Evolutionary conservation across 1,140 invertebrate genomes (phyloP), one percentile per base, ranked within the genome.

Genomic region (fruit fly (Drosophila melanogaster)): DNA sequence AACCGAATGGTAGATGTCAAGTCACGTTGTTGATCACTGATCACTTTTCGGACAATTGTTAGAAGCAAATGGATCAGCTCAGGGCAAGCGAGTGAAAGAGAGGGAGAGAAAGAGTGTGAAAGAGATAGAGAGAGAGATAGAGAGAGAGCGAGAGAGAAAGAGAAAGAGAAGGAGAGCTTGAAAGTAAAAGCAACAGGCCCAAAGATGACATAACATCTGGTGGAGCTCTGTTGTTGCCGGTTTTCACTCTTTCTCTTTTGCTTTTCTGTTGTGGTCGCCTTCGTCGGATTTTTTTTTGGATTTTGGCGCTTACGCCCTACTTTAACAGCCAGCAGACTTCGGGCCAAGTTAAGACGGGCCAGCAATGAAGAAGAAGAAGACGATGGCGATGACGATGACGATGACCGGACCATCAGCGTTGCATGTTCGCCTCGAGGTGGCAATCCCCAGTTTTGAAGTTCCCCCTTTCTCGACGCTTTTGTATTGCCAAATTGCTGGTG

Each of bases 241-340:
- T 47, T 44, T 57, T 30, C n/a, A 26, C 60, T 33, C 33, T 55
- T 38, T 41, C 15, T 44, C 50, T 47, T 78, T 49, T 22, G 47
- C 46, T 22, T 56, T 47, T 60, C 12, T 58, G 41, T 70, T 57
- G 49, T 70, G 65, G 30, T 67, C 66, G 22, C 46, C n/a, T 49
- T 55, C 35, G 51, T 55, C 22, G 58, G 41, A 17, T n/a, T 22
- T 22, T 66, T 77, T 43, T 44, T 44, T 11, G 41, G 41, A 10
- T 43, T 17, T 74, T 61, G 49, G 69, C 75, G 62, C 75, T 75
- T 46, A 74, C 79, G 75, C 79, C 79, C 79, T 69, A 81, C 77
- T 66, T 85, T 49, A 57, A 41, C 47, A 11, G 35, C 2, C 54
- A 37, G 19, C 66, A 55, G 44, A 24, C 40, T 50, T 40, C 22